These are phyloP conservation scores for Caenorhabditis becei DNA, from an alignment of 2,888 invertebrate genomes.

Conservation along the genomic window DNA sequence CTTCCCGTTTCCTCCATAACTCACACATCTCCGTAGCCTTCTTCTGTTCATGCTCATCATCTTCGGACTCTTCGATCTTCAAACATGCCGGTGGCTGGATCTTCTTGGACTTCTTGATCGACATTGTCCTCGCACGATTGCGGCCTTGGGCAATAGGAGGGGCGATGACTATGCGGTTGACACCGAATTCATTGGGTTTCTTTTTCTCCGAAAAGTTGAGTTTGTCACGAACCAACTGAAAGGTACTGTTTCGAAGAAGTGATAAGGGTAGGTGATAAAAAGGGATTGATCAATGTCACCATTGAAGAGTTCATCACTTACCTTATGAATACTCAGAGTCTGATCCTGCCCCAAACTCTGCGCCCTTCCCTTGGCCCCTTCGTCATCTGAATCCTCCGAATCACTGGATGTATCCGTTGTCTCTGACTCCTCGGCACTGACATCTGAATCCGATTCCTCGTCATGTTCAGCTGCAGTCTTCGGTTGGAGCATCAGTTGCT, in stretches of 20 bases:
- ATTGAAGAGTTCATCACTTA: too few species aligned
- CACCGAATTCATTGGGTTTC: constrained; percentile 33
- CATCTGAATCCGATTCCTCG: constrained; percentile 66
- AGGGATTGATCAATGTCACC: too few species aligned
- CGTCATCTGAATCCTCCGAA: constrained; percentile 41
- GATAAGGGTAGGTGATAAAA: background rate
- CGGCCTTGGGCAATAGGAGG: constrained; percentile 51
- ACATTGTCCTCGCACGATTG: constrained; percentile 57
- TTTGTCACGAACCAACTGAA: constrained; percentile 55
- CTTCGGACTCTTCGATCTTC: constrained; percentile 36
- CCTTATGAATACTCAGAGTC: constrained; percentile 60
- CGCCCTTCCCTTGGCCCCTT: constrained; percentile 22
- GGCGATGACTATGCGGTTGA: constrained; percentile 55
- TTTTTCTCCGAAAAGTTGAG: constrained; percentile 56
- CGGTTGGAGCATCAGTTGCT: constrained; percentile 97
- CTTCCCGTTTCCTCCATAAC: background rate
- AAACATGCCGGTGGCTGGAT: constrained; percentile 52
- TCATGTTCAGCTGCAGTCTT: constrained; percentile 68
- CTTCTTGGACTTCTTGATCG: constrained; percentile 59
- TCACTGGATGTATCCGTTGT: constrained; percentile 25
- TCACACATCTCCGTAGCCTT: constrained; percentile 53
- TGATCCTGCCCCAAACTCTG: constrained; percentile 53
- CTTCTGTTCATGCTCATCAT: constrained; percentile 55
- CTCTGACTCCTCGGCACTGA: constrained; percentile 43
- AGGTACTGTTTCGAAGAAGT: background rate